phyloP scores from a whole-genome alignment of 2,888 invertebrate genomes.

The Leptura quadrifasciata region DNA sequence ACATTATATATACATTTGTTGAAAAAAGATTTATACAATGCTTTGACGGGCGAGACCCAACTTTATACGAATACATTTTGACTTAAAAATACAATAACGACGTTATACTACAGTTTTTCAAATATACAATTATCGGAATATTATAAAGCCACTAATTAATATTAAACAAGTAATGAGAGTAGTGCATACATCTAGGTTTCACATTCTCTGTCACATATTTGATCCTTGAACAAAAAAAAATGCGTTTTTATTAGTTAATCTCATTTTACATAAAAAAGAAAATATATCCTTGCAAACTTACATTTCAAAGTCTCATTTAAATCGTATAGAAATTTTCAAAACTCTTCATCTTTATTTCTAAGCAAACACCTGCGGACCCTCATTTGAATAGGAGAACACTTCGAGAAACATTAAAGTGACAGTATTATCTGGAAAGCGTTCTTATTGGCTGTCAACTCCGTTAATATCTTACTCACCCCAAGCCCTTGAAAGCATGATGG shows the following conservation, averaged over 20 bases:
- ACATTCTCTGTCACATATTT: too few species aligned
- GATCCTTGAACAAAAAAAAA: too few species aligned
- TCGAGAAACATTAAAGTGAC: constrained; percentile 26
- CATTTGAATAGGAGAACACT: constrained; percentile 36
- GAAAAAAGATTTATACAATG: background rate
- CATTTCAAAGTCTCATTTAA: background rate
- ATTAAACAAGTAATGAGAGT: too few species aligned
- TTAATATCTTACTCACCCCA: constrained; percentile 20
- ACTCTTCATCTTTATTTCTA: constrained; percentile 6
- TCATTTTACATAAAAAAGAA: too few species aligned
- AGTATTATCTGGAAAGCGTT: constrained; percentile 29
- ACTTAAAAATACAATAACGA: too few species aligned
- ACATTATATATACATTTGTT: constrained; percentile 1
- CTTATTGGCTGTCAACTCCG: constrained; percentile 32
- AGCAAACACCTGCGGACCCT: constrained; percentile 26
- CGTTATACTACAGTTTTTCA: too few species aligned
- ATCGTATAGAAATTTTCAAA: constrained; percentile 3
- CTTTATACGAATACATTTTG: background rate
- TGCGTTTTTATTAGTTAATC: too few species aligned
- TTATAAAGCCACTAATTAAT: too few species aligned
- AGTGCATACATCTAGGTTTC: too few species aligned
- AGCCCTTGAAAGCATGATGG: constrained; percentile 9
- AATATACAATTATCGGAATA: too few species aligned
- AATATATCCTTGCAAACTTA: too few species aligned
- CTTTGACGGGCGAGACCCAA: background rate